These are phyloP conservation scores for Drosophila neotestacea DNA, from an alignment of 2,888 invertebrate species.

Conservation along the genomic window DNA sequence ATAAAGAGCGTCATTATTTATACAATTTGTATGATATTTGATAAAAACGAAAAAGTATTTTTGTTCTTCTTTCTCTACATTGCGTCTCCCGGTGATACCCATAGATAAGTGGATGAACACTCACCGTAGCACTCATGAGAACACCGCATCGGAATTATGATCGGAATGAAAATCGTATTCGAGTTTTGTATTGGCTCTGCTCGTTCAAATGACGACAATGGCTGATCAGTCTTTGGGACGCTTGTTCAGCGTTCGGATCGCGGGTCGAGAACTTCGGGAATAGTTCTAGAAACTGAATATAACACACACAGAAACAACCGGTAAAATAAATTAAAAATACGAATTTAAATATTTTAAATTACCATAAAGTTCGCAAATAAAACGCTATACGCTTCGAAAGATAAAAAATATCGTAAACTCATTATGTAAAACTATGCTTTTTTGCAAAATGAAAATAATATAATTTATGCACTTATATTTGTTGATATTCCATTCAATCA, in stretches of 20 bases:
- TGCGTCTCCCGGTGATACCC: background rate
- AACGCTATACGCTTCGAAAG: background rate
- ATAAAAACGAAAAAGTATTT: constrained; percentile 31
- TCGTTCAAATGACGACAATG: constrained; percentile 20
- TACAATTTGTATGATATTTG: constrained; percentile 21
- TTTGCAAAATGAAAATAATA: background rate
- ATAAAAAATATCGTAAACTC: background rate
- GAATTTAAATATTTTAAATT: background rate
- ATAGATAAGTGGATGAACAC: background rate
- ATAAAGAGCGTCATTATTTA: constrained; percentile 27
- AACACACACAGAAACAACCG: constrained; percentile 1
- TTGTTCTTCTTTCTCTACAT: constrained; percentile 13
- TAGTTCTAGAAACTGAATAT: background rate
- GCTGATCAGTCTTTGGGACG: constrained; percentile 69
- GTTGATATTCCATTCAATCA: constrained; percentile 13
- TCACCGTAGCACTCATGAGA: constrained; percentile 6
- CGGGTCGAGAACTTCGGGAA: constrained; percentile 26
- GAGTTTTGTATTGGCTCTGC: constrained; percentile 29
- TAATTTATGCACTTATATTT: constrained; percentile 16
- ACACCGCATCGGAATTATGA: constrained; percentile 19
- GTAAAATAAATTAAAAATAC: constrained; percentile 29
- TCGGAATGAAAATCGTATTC: constrained; percentile 31
- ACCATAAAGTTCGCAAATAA: constrained; percentile 3
- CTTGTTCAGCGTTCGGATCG: constrained; percentile 62
- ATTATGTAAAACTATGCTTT: constrained; percentile 18